Evolutionary conservation across 2,797 vertebrate genomes (phyloP), one percentile per base, ranked within the genome.

Genomic region (Melanogrammus aeglefinus): DNA sequence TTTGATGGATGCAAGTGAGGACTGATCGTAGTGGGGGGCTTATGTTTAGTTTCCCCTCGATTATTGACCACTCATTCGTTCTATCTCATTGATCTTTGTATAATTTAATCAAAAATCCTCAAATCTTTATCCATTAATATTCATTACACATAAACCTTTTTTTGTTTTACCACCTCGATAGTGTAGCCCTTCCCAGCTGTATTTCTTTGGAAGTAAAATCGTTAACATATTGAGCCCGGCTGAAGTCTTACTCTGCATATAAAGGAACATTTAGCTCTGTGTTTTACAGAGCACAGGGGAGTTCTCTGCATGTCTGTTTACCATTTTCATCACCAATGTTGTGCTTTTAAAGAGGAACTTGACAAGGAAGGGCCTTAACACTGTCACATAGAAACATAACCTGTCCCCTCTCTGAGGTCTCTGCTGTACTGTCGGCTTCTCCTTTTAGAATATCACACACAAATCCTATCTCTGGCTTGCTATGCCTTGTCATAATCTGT

Each of bases 61-160:
- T 86, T 91, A 93, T 93, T 93, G 83, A 94, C 91, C 87, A 83
- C 36, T 88, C 79, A 82, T 86, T 88, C 88, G 87, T 83, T 83
- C 57, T 87, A 88, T 87, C 86, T 82, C 87, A 91, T 90, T 91
- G 91, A 94, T 91, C 83, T 86, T 91, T 91, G 82, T 89, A 90
- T 92, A 90, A 91, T 92, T 88, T 85, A 92, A 93, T 92, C 88
- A 88, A 85, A 82, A 77, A 78, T 76, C 77, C 85, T 86, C 81
- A 84, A 79, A 90, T 90, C 85, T 90, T 83, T 88, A 80, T 79
- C 71, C 85, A 88, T 88, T 75, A 51, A 82, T 88, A 80, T 79
- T 69, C 85, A 88, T 88, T 75, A 51, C 74, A 80, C 77, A 87
- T 86, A 85, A 63, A 24, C 6, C 4, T 8, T n/a, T n/a, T 39